A percentile compares a stretch with the other conserved stretches of the same genome.
These are phyloP conservation scores for Rhopalosiphum nymphaeae DNA, from an alignment of 2,888 invertebrate genomes.

Conservation along the genomic window DNA sequence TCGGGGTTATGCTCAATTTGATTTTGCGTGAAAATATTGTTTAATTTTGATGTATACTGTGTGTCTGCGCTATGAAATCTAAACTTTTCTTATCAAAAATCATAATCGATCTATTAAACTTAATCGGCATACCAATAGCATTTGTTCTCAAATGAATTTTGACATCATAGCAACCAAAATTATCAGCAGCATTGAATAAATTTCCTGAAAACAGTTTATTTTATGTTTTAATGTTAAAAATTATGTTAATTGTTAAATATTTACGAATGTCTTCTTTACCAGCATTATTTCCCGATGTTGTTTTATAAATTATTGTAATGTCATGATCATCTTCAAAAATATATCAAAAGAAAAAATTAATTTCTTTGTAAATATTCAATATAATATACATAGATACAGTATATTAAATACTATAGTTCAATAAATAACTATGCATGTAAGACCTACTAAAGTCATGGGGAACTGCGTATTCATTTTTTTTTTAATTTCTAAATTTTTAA, in stretches of 20 bases:
- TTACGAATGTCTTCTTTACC: not conserved
- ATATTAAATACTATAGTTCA: too few species aligned
- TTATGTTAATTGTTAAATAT: not conserved
- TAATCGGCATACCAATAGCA: too few species aligned
- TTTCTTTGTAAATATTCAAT: not conserved
- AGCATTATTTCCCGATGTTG: not conserved
- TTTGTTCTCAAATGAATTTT: too few species aligned
- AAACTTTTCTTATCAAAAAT: not conserved
- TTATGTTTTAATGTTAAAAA: not conserved
- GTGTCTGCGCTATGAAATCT: constrained; percentile 32
- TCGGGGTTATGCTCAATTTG: not conserved
- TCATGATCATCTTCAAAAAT: not conserved
- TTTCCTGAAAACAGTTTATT: not conserved
- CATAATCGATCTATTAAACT: not conserved
- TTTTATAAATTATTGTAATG: constrained; percentile 9
- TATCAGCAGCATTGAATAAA: too few species aligned
- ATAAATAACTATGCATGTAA: too few species aligned
- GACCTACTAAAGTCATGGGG: too few species aligned
- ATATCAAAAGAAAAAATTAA: not conserved
- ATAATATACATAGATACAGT: too few species aligned
- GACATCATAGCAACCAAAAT: too few species aligned
- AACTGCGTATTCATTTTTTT: too few species aligned
- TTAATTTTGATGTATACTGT: not conserved
- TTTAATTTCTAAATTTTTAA: too few species aligned
- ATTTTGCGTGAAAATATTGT: not conserved